Conservation (phyloP, 1,140 invertebrate species). For the Heliothis virescens region DNA sequence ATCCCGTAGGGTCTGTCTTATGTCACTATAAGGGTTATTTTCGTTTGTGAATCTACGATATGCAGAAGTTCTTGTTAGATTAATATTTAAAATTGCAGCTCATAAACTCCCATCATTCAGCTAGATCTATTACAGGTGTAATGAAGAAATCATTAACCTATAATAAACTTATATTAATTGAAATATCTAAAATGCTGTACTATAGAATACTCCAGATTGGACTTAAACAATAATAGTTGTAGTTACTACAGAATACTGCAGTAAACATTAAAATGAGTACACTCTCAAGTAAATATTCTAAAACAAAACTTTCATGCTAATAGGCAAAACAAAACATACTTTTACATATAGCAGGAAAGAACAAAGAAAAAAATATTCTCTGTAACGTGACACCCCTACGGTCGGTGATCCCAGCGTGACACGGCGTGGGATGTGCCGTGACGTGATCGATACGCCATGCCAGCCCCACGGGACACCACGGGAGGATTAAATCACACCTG, state of each 20-base stretch:
- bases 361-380: neutral
- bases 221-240: too few relatives aligned
- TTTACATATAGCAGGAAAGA: neutral
- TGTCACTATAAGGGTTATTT: neutral
- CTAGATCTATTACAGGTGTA: too few relatives aligned
- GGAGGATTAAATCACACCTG: constrained; percentile 5
- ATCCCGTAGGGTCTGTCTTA: neutral
- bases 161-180: too few relatives aligned
- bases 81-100: neutral
- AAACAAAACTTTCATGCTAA: neutral
- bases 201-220: too few relatives aligned
- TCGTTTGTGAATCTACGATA: neutral
- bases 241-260: too few relatives aligned
- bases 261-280: neutral
- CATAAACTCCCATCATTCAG: too few relatives aligned
- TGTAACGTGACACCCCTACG: neutral
- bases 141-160: too few relatives aligned
- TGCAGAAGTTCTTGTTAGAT: neutral
- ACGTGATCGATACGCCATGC: constrained; percentile 22
- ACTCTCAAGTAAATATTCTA: neutral
- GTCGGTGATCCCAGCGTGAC: constrained; percentile 6
- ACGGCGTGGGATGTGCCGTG: neutral
- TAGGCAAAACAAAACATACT: neutral
- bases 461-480: neutral
- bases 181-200: too few relatives aligned